Base-by-base conservation (phyloP, 2,113 vertebrate genomes). In the Canis aureus region DNA sequence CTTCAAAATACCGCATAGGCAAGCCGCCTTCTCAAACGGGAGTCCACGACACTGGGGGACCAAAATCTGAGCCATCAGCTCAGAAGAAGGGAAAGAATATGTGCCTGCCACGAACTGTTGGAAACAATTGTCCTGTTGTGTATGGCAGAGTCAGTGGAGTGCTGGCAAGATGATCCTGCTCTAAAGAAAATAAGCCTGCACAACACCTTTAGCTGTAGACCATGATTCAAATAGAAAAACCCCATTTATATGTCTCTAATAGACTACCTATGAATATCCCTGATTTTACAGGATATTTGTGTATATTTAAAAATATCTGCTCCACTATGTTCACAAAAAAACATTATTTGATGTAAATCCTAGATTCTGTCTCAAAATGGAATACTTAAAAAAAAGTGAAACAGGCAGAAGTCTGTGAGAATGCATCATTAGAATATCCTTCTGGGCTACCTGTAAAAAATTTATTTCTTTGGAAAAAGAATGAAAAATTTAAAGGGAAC, bases 401-500 rank as follows among this genome's bases (percentile, higher is more conserved):
- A 23, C 3, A 87, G 35, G 25, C 57, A 53, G 53, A 73, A 80
- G 43, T 81, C 67, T 66, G 5, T 60, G 35, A 94, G 27, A 78
- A 90, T 43, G 29, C 57, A 49, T 89, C 32, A 43, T 74, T 69
- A 95, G 80, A 25, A 79, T 20, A 94, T 7, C 62, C 13, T 53
- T 80, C 71, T 60, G 85, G 12, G 29, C 57, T 89, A 71, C 20
- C 27, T 71, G 17, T 9, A 60, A 87, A 9, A 51, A 80, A 67
- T 88, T 69, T 53, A 76, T 94, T 95, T 97, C 74, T 62, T 8
- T 92, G 53, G 22, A 67, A 89, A 90, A 85, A 38, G 67, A 64
- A 29, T 73, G 20, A 93, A 84, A n/a, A 43, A 9, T 53, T 94
- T 81, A 43, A n/a, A 74, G 91, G 23, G 53, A 25, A 79, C 19